Evolutionary conservation across 2,113 vertebrate genomes (phyloP).

Genomic region (Epinephelus cyanopodus): DNA sequence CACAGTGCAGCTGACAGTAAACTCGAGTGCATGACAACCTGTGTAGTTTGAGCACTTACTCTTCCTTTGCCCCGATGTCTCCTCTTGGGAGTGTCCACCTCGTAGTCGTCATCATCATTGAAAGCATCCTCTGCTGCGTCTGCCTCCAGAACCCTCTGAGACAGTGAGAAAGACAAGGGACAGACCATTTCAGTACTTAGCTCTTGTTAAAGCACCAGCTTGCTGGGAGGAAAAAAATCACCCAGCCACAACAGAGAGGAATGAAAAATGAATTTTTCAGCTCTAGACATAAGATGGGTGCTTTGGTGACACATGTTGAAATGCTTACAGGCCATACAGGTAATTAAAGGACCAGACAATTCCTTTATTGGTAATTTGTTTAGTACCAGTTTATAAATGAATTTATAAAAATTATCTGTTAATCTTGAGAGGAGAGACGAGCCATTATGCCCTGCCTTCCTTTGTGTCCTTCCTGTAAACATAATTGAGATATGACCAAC

Average conservation of each 20-base stretch:
- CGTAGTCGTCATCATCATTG: conserved; percentile 95
- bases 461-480: neutral
- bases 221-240: neutral
- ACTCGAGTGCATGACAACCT: neutral
- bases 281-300: neutral
- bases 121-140: conserved; percentile 96
- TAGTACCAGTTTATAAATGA: neutral
- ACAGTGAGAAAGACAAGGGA: neutral
- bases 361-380: conserved; percentile 8
- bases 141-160: conserved; percentile 95
- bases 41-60: conserved; percentile 82
- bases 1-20: neutral
- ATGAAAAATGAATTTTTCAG: neutral
- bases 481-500: neutral
- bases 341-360: neutral
- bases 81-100: conserved; percentile 96
- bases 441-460: neutral
- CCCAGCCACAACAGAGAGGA: neutral
- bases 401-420: neutral
- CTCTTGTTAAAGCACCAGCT: neutral
- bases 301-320: neutral
- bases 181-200: neutral
- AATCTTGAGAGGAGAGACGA: neutral
- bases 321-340: neutral
- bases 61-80: conserved; percentile 97